Evolutionary conservation across 2,888 invertebrate species (phyloP).

Genomic region (Ariolimax columbianus): DNA sequence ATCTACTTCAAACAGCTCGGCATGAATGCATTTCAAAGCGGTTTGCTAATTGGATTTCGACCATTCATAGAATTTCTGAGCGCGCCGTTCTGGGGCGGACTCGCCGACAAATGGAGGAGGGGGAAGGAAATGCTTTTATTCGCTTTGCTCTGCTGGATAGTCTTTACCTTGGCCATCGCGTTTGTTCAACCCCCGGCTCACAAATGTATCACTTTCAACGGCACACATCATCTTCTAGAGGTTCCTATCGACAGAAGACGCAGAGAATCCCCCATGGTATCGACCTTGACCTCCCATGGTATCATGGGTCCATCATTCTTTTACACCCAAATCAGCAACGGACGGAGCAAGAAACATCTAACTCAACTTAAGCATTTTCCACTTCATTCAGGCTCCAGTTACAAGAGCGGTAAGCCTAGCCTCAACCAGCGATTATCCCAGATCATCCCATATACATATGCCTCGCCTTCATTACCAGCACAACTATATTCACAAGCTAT

Average conservation of each 20-base stretch:
- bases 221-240: constrained; percentile 81
- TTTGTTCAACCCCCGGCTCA: constrained; percentile 96
- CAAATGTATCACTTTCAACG: constrained; percentile 87
- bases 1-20: constrained; percentile 99
- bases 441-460: background rate
- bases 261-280: constrained; percentile 30
- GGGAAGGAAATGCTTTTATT: constrained; percentile 88
- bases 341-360: background rate
- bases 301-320: background rate
- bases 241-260: constrained; percentile 49
- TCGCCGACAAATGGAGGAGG: constrained; percentile 87
- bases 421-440: background rate
- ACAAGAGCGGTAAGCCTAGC: background rate
- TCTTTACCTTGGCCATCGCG: constrained; percentile 96
- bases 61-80: constrained; percentile 98
- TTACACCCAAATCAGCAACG: background rate
- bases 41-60: constrained; percentile 90
- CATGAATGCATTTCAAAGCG: constrained; percentile 97
- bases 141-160: constrained; percentile 95
- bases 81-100: constrained; percentile 97
- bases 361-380: background rate
- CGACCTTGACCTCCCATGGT: background rate
- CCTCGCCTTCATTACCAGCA: background rate
- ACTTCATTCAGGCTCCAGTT: background rate
- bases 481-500: background rate